phyloP scores from a whole-genome alignment of 1,140 invertebrate genomes.

The Cyphomyrmex costatus region DNA sequence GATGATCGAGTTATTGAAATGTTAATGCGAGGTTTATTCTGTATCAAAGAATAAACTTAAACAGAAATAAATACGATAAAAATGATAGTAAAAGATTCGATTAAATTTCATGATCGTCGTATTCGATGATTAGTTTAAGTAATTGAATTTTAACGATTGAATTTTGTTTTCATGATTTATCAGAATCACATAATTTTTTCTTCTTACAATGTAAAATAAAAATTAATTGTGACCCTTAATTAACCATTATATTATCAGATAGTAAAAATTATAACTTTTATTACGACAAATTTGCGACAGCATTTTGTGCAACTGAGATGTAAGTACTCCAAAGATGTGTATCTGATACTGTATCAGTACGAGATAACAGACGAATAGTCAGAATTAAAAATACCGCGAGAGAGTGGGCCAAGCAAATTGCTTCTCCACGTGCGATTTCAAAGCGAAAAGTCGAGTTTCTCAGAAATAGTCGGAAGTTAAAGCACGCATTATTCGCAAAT shows the following conservation, averaged over 20 bases:
- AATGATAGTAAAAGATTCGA: neutral
- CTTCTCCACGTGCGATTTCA: neutral
- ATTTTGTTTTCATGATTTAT: neutral
- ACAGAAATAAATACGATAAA: neutral
- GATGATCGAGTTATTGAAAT: neutral
- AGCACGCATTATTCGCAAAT: neutral
- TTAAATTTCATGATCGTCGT: neutral
- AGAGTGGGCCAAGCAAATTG: neutral
- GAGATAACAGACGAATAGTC: neutral
- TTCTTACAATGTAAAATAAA: neutral
- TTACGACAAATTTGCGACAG: conserved; percentile 13
- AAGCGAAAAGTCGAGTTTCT: neutral
- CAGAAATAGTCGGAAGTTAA: neutral
- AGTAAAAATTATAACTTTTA: neutral
- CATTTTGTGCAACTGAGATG: neutral
- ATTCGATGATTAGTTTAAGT: neutral
- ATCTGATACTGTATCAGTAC: neutral
- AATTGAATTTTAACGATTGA: neutral
- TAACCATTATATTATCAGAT: neutral
- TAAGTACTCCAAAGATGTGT: conserved; percentile 19
- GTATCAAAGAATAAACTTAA: neutral
- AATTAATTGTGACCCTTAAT: neutral
- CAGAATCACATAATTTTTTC: neutral
- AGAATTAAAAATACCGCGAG: neutral
- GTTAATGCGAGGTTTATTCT: neutral